phyloP scores from a whole-genome alignment of 2,113 vertebrate species.

The Otolemur garnettii region DNA sequence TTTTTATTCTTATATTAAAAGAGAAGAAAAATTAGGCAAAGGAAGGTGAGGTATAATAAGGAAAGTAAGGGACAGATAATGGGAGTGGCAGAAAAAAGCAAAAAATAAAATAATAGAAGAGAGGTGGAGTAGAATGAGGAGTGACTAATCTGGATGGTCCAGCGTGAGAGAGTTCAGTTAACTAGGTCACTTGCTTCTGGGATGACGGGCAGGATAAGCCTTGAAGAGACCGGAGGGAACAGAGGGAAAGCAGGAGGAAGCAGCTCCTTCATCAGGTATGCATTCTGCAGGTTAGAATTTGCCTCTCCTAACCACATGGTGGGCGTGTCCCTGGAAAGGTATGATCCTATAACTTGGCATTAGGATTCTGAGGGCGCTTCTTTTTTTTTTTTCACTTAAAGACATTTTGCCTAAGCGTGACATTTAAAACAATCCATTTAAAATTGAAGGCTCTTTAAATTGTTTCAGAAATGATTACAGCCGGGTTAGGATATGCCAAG shows the following conservation, averaged over 20 bases:
- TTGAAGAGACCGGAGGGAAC: not conserved
- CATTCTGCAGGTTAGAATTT: conserved; percentile 70
- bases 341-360: not conserved
- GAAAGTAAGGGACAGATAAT: not conserved
- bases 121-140: not conserved
- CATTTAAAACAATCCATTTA: conserved; percentile 48
- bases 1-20: conserved; percentile 28
- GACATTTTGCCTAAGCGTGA: conserved; percentile 21
- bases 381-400: not conserved
- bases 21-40: conserved; percentile 38
- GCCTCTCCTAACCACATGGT: conserved; percentile 5
- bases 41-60: not conserved
- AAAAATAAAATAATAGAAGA: not conserved
- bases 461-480: conserved; percentile 41
- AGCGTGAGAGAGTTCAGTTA: conserved; percentile 15
- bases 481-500: not conserved
- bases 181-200: conserved; percentile 36
- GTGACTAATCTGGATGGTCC: conserved; percentile 1
- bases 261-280: not conserved
- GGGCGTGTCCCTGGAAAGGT: conserved; percentile 59
- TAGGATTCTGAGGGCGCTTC: not conserved
- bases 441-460: not conserved
- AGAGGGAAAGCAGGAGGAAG: not conserved
- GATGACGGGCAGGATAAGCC: conserved; percentile 29
- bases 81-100: not conserved